phyloP scores from a whole-genome alignment of 2,113 vertebrate genomes.

The Acrocephalus kingi region DNA sequence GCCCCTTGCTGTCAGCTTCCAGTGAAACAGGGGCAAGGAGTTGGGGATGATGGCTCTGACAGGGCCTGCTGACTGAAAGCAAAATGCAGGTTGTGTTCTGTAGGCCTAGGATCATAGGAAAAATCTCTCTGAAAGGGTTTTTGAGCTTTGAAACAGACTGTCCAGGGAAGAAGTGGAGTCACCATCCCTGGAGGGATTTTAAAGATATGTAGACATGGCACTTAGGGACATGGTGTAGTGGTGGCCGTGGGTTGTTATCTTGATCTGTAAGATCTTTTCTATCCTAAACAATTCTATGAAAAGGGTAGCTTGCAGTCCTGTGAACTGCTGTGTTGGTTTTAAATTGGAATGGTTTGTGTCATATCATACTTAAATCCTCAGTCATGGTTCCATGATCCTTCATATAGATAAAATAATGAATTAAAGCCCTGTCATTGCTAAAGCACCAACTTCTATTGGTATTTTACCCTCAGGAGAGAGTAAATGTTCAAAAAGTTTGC shows the following conservation, averaged over 20 bases:
- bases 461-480: background rate
- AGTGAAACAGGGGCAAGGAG: background rate
- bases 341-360: background rate
- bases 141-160: background rate
- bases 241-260: background rate
- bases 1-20: background rate
- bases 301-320: background rate
- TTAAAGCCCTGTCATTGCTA: background rate
- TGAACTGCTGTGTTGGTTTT: background rate
- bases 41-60: background rate
- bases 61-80: background rate
- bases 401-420: conserved; percentile 4
- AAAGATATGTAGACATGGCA: background rate
- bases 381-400: background rate
- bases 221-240: background rate
- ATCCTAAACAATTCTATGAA: background rate
- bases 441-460: background rate
- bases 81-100: background rate
- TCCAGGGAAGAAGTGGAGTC: background rate
- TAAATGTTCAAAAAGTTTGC: background rate
- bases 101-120: background rate
- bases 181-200: background rate
- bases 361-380: conserved; percentile 15
- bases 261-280: background rate
- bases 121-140: background rate